phyloP scores from a whole-genome alignment of 1,140 invertebrate genomes.

The Cotesia chilonis region DNA sequence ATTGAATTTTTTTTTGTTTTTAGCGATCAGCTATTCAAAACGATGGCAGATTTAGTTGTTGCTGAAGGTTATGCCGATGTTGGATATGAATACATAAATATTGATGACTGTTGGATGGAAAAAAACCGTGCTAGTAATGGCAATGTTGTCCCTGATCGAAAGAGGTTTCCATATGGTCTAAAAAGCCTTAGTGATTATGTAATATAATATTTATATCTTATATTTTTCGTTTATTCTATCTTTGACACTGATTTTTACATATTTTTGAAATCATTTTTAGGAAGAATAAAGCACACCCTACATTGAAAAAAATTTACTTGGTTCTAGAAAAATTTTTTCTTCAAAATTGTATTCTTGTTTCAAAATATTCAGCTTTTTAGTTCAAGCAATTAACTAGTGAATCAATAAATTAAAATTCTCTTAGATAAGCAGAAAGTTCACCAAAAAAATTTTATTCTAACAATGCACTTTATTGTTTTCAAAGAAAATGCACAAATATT shows the following conservation, averaged over 20 bases:
- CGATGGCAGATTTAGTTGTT: constrained; percentile 90
- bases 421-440: too few species aligned
- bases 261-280: background rate
- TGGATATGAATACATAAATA: constrained; percentile 93
- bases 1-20: constrained; percentile 47
- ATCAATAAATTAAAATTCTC: too few species aligned
- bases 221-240: constrained; percentile 19
- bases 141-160: constrained; percentile 84
- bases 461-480: too few species aligned
- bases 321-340: too few species aligned
- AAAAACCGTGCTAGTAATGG: constrained; percentile 79
- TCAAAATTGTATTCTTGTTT: constrained; percentile 1
- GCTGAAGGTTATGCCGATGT: constrained; percentile 87
- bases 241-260: constrained; percentile 24
- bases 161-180: constrained; percentile 92
- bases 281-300: too few species aligned
- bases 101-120: constrained; percentile 96
- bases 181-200: constrained; percentile 91
- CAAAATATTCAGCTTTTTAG: too few species aligned
- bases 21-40: constrained; percentile 90
- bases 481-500: too few species aligned
- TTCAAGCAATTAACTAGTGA: too few species aligned
- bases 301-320: too few species aligned
- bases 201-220: constrained; percentile 61
- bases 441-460: too few species aligned